phyloP scores from a whole-genome alignment of 2,797 vertebrate genomes.

The Babyrousa celebensis region DNA sequence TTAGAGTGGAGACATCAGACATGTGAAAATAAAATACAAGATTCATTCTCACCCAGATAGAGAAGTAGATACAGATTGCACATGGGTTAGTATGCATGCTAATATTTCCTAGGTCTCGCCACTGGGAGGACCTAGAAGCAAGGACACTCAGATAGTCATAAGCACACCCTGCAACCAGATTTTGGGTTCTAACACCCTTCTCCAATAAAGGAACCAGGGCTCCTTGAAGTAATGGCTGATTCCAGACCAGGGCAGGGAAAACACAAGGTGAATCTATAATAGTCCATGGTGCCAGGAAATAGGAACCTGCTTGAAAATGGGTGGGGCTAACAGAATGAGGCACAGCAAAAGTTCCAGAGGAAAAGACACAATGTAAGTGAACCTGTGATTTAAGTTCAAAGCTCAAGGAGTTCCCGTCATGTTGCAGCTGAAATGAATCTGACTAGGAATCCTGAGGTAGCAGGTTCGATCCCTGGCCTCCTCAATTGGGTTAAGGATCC shows the following conservation, averaged over 20 bases:
- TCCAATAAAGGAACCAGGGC: not conserved
- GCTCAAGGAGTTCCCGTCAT: not conserved
- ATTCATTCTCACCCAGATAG: not conserved
- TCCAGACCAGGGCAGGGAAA: not conserved
- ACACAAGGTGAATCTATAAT: not conserved
- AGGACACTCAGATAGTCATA: not conserved
- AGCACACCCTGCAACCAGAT: not conserved
- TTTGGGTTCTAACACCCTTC: slow-evolving; percentile 10
- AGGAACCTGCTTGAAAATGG: not conserved
- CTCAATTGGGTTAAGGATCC: no score
- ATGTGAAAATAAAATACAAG: not conserved
- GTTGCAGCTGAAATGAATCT: no score
- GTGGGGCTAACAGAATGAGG: not conserved
- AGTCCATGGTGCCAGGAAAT: not conserved
- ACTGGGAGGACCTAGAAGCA: not conserved
- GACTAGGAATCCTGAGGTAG: no score
- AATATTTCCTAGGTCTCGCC: not conserved
- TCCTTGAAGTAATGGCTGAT: slow-evolving; percentile 7
- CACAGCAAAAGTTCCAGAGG: not conserved
- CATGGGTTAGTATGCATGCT: not conserved
- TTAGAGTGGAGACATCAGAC: not conserved
- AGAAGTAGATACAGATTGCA: not conserved
- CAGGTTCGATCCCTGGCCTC: no score
- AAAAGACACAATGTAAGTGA: not conserved
- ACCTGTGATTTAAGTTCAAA: slow-evolving; percentile 13